These are phyloP conservation scores for Archivesica marissinica DNA, from an alignment of 1,140 invertebrate genomes.

Conservation along the genomic window DNA sequence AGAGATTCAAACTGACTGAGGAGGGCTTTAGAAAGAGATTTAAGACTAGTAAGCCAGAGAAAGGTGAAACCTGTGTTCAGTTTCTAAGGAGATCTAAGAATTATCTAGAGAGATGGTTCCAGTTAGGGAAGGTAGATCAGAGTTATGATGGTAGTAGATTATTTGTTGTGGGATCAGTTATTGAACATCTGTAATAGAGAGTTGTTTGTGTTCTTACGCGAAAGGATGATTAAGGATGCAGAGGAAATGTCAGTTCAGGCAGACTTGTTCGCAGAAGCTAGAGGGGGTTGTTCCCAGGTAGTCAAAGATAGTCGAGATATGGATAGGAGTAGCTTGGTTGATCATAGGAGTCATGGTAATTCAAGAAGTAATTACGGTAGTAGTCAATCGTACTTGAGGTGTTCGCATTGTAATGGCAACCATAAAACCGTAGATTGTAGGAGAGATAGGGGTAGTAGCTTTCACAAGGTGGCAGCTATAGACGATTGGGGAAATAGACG, in stretches of 20 bases:
- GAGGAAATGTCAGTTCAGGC: slow-evolving; percentile 52
- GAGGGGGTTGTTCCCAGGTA: background rate
- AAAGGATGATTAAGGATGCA: slow-evolving; percentile 35
- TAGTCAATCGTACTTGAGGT: too few relatives aligned
- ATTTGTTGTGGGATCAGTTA: slow-evolving; percentile 38
- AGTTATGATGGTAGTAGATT: slow-evolving; percentile 1
- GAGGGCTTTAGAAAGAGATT: slow-evolving; percentile 63
- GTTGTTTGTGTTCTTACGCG: slow-evolving; percentile 18
- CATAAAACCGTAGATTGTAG: too few relatives aligned
- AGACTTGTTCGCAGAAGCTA: slow-evolving; percentile 59
- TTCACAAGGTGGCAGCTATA: too few relatives aligned
- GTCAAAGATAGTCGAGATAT: background rate
- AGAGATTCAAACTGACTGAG: slow-evolving; percentile 64
- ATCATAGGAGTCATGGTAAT: background rate
- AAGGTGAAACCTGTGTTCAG: slow-evolving; percentile 61
- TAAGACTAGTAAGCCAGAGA: slow-evolving; percentile 46
- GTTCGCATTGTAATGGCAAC: too few relatives aligned
- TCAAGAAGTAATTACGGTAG: too few relatives aligned
- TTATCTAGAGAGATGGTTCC: slow-evolving; percentile 31
- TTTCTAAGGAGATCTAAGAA: background rate
- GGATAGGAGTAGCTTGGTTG: background rate
- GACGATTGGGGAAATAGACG: too few relatives aligned
- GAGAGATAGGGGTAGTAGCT: too few relatives aligned
- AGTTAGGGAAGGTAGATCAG: background rate
- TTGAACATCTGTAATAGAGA: slow-evolving; percentile 29